phyloP scores from a whole-genome alignment of 2,888 invertebrate genomes.

The Ypsolopha scabrella region DNA sequence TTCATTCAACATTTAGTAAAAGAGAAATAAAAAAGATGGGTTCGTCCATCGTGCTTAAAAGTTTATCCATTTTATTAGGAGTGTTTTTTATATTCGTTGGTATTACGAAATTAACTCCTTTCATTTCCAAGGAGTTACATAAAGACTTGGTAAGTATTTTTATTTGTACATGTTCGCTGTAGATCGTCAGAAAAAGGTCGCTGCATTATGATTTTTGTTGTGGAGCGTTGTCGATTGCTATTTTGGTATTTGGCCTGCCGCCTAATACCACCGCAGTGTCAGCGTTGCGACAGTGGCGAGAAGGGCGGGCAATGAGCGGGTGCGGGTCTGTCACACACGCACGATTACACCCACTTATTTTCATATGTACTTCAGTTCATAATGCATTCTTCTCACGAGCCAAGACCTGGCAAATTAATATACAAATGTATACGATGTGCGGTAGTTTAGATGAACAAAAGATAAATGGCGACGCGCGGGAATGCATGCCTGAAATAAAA shows the following conservation, averaged over 20 bases:
- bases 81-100: constrained; percentile 97
- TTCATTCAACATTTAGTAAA: constrained; percentile 14
- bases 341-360: background rate
- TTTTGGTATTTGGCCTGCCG: constrained; percentile 67
- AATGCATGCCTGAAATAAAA: no score
- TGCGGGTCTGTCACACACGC: background rate
- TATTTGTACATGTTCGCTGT: constrained; percentile 3
- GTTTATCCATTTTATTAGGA: constrained; percentile 91
- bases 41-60: constrained; percentile 87
- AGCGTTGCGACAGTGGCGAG: constrained; percentile 32
- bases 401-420: no score
- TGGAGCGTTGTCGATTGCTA: constrained; percentile 54
- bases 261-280: constrained; percentile 47
- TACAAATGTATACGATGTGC: background rate
- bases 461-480: no score
- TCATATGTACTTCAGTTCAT: constrained; percentile 3
- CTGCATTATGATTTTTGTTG: constrained; percentile 55
- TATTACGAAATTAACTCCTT: constrained; percentile 90
- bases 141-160: constrained; percentile 88
- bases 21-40: constrained; percentile 36
- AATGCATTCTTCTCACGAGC: no score
- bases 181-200: constrained; percentile 34
- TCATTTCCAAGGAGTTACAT: constrained; percentile 94
- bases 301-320: background rate
- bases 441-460: no score